Evolutionary conservation across 2,113 vertebrate genomes (phyloP).

Genomic region (Salvator merianae): DNA sequence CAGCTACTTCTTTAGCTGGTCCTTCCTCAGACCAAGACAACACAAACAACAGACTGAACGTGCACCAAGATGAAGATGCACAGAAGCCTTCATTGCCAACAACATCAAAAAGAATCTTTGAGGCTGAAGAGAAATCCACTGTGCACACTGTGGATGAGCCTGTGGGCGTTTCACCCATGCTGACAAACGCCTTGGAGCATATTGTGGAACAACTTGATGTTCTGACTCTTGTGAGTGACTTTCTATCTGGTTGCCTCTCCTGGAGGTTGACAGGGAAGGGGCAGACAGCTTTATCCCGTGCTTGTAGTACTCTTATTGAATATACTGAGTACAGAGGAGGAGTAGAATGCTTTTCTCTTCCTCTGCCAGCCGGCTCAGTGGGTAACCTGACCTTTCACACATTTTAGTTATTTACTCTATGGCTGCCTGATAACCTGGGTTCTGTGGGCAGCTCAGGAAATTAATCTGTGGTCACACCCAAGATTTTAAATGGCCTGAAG

Average conservation of each 20-base stretch:
- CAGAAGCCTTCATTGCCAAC: neutral
- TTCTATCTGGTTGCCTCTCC: neutral
- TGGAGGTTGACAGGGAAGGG: neutral
- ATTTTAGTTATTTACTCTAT: too few species aligned
- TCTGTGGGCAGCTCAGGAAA: too few species aligned
- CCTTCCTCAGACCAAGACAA: conserved; percentile 48
- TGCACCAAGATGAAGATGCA: neutral
- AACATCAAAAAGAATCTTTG: conserved; percentile 58
- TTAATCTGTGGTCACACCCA: too few species aligned
- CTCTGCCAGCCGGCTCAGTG: too few species aligned
- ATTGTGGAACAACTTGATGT: conserved; percentile 90
- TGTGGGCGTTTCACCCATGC: conserved; percentile 57
- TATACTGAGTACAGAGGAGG: too few species aligned
- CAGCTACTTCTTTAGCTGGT: conserved; percentile 35
- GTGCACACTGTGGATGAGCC: conserved; percentile 56
- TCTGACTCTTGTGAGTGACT: conserved; percentile 84
- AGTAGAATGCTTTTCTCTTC: too few species aligned
- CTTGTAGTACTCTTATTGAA: neutral
- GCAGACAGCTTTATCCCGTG: neutral
- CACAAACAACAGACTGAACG: neutral
- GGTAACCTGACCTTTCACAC: too few species aligned
- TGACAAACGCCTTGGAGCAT: conserved; percentile 79
- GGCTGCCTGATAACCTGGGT: too few species aligned
- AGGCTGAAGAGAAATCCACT: conserved; percentile 40
- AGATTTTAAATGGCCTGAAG: too few species aligned